A percentile compares a stretch with the other conserved stretches of the same genome.
Evolutionary conservation across 1,140 invertebrate species (phyloP).

Genomic region (Pseudachorutes palmiensis): DNA sequence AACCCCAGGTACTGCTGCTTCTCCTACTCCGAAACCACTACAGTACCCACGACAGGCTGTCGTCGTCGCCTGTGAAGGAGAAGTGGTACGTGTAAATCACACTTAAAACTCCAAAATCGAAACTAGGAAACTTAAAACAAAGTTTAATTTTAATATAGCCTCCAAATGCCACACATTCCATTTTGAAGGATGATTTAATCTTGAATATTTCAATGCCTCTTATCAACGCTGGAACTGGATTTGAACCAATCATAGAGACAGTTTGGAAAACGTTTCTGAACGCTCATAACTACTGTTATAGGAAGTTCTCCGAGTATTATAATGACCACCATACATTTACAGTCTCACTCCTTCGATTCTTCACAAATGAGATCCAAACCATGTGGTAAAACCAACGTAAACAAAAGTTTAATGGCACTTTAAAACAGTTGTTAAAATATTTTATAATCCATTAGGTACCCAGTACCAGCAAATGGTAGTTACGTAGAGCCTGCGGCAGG

Average conservation of each 20-base stretch:
- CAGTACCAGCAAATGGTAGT: background rate
- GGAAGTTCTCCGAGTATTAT: conserved; percentile 24
- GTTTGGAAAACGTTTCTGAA: conserved; percentile 31
- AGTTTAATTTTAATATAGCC: background rate
- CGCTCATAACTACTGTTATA: conserved; percentile 29
- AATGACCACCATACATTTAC: conserved; percentile 34
- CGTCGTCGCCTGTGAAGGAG: too few relatives aligned
- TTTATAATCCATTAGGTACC: background rate
- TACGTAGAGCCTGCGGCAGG: background rate
- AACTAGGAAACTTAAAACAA: too few relatives aligned
- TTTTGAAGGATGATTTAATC: background rate
- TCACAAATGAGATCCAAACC: conserved; percentile 31
- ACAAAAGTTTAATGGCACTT: too few relatives aligned
- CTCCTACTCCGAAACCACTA: too few relatives aligned
- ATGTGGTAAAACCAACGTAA: conserved; percentile 17
- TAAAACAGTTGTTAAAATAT: too few relatives aligned
- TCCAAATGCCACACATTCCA: conserved; percentile 4
- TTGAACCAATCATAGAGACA: conserved; percentile 28
- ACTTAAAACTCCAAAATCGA: background rate
- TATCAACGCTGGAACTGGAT: background rate
- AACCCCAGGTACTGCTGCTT: too few relatives aligned
- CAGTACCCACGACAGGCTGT: too few relatives aligned
- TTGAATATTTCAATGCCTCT: conserved; percentile 13
- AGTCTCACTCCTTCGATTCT: conserved; percentile 20
- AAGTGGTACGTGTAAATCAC: background rate